Evolutionary conservation across 1,140 invertebrate species (phyloP).

Genomic region (Parasteatoda tepidariorum): DNA sequence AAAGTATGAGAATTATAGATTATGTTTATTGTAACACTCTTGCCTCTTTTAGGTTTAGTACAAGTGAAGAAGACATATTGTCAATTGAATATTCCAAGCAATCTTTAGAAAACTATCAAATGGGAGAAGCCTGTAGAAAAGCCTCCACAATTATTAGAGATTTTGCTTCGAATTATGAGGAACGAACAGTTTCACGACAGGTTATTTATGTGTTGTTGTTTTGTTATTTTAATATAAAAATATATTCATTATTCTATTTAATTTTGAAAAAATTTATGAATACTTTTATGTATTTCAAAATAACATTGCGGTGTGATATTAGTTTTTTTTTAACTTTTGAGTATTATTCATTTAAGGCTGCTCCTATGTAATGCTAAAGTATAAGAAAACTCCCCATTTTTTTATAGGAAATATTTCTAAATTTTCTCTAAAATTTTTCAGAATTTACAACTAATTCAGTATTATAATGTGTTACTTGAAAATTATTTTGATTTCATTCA

Average conservation of each 20-base stretch:
- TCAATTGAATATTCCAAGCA: slow-evolving; percentile 47
- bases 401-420: no score
- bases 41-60: slow-evolving; percentile 5
- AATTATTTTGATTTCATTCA: no score
- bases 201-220: background rate
- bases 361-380: no score
- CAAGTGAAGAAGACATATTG: slow-evolving; percentile 54
- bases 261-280: background rate
- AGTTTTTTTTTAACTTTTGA: no score
- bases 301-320: background rate
- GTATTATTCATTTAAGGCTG: no score
- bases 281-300: background rate
- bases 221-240: background rate
- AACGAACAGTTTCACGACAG: slow-evolving; percentile 49
- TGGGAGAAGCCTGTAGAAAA: slow-evolving; percentile 53
- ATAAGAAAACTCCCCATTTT: no score
- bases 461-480: no score
- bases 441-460: no score
- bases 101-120: slow-evolving; percentile 53
- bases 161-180: slow-evolving; percentile 46
- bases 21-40: background rate
- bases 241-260: background rate
- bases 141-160: slow-evolving; percentile 45
- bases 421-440: no score
- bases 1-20: no score